Conservation (phyloP, 1,140 invertebrate genomes). For the Micrasema minimum region DNA sequence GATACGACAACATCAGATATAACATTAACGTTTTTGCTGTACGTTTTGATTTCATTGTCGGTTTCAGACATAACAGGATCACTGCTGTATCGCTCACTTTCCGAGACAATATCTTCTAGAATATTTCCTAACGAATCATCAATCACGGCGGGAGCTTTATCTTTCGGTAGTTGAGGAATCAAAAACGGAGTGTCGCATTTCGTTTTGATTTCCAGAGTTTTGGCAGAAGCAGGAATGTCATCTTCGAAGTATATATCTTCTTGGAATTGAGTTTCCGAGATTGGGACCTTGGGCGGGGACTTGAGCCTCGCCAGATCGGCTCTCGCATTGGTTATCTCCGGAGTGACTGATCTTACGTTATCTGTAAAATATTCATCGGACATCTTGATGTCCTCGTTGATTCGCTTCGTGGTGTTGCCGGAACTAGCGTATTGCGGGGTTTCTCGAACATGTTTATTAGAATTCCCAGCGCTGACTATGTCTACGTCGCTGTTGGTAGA, state of each 20-base stretch:
- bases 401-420: conserved; percentile 34
- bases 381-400: conserved; percentile 27
- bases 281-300: conserved; percentile 13
- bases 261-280: conserved; percentile 27
- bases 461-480: not conserved
- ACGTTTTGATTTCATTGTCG: conserved; percentile 15
- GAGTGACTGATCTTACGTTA: conserved; percentile 37
- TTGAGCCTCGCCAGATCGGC: conserved; percentile 23
- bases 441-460: conserved; percentile 4
- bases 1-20: not conserved
- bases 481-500: not conserved
- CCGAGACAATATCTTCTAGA: conserved; percentile 50
- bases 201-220: not conserved
- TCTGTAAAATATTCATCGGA: conserved; percentile 42
- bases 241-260: conserved; percentile 48
- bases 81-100: conserved; percentile 50
- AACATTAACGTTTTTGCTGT: conserved; percentile 8
- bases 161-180: conserved; percentile 43
- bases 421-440: conserved; percentile 21
- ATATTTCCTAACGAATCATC: conserved; percentile 21
- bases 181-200: conserved; percentile 12
- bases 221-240: conserved; percentile 17
- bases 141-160: not conserved
- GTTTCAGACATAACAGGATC: conserved; percentile 32
- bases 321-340: conserved; percentile 29